Evolutionary conservation across 2,797 vertebrate species (phyloP), one percentile per base, ranked within the genome.

Genomic region (Crocodylus rhombifer): DNA sequence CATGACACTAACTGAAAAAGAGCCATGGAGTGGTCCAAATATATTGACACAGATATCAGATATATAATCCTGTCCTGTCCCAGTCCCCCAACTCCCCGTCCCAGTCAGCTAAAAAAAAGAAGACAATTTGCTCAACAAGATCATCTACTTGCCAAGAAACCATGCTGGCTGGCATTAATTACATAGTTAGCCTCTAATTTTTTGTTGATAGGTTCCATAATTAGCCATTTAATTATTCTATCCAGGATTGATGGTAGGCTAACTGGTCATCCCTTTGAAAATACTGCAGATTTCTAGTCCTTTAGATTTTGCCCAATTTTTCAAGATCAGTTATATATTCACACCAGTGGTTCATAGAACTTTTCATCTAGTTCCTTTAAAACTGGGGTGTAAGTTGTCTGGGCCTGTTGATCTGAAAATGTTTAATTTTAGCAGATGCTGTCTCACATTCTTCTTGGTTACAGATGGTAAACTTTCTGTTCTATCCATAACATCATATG

Each of bases 371-470:
- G 69, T 84, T 75, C 81, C 87, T 10, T 15, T 30, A 1, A 33
- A 74, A 14, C 56, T 28, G 0, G 69, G 91, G 85, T 30, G 21
- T n/a, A n/a, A 4, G 89, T 64, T 92, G 62, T 51, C 26, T 55
- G 3, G 87, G 91, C 7, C 85, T 75, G 80, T 84, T 89, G 87
- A 95, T 92, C 92, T 69, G 87, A 93, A 89, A 65, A 78, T 14
- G 42, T 36, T 18, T 96, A 96, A 95, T 96, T 96, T 95, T 96
- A 94, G 95, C 94, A 80, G 92, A 91, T 92, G 91, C 90, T 88
- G 86, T 92, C 92, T 90, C 90, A 88, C 92, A 93, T 91, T 93
- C 95, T 96, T 93, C 94, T 95, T 96, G 94, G 94, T 96, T 96
- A 96, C 94, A 93, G 94, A 94, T 56, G 91, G 90, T 91, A 96